phyloP scores from a whole-genome alignment of 2,113 vertebrate species.

The Atherinomorus stipes region DNA sequence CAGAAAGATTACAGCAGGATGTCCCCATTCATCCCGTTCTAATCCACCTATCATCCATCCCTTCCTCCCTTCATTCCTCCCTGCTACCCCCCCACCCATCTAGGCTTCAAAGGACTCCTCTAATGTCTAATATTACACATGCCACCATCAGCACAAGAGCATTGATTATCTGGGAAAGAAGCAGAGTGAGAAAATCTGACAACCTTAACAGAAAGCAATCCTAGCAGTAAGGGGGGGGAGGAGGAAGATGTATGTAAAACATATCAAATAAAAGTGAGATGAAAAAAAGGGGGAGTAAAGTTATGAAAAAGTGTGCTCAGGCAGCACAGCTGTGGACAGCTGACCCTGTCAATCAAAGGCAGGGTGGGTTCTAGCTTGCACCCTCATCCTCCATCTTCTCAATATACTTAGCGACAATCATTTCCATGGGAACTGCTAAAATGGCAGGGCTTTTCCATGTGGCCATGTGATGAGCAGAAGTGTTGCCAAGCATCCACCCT shows the following conservation, averaged over 20 bases:
- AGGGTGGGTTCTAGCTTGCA: background rate
- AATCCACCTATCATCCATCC: slow-evolving; percentile 76
- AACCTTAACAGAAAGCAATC: slow-evolving; percentile 30
- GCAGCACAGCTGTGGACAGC: slow-evolving; percentile 12
- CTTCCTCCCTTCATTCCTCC: slow-evolving; percentile 58
- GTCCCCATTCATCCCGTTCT: slow-evolving; percentile 75
- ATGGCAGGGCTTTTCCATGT: slow-evolving; percentile 33
- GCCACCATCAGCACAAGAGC: slow-evolving; percentile 49
- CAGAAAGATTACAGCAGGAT: slow-evolving; percentile 78
- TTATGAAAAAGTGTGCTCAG: slow-evolving; percentile 32
- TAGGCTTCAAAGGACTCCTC: slow-evolving; percentile 65
- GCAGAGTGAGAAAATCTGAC: slow-evolving; percentile 39
- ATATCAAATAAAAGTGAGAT: slow-evolving; percentile 16
- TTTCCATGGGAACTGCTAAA: slow-evolving; percentile 61
- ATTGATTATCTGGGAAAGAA: slow-evolving; percentile 61
- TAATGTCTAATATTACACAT: slow-evolving; percentile 72
- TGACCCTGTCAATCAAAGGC: slow-evolving; percentile 36
- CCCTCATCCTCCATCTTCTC: slow-evolving; percentile 28
- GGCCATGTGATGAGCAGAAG: slow-evolving; percentile 10
- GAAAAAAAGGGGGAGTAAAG: slow-evolving; percentile 16
- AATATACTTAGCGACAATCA: slow-evolving; percentile 37
- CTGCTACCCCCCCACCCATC: slow-evolving; percentile 36
- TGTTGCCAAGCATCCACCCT: slow-evolving; percentile 5
- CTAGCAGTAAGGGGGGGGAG: background rate
- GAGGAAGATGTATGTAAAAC: slow-evolving; percentile 7